Evolutionary conservation across 2,797 vertebrate genomes (phyloP), one percentile per base, ranked within the genome.

Genomic region (Tragopan temminckii): DNA sequence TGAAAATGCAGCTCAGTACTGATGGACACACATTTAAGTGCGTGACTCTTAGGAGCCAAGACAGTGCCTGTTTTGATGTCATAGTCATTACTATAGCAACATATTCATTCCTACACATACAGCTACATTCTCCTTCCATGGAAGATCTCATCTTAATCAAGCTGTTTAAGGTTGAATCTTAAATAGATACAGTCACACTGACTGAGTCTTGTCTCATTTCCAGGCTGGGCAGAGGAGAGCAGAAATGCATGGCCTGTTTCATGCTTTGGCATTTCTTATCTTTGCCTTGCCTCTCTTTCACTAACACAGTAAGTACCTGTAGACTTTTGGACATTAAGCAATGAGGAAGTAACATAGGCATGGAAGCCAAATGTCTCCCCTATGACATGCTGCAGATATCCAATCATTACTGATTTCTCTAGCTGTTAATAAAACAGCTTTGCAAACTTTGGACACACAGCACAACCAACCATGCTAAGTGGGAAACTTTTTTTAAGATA

Each of bases 171-270:
- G 8, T 9, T 12, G 3, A 36, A 7, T 13, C 8, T 2, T 1
- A 20, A 14, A 14, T 23, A 10, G 16, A 12, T 19, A 31, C 9
- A 45, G 16, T 1, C 2, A 35, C 10, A 10, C 16, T 12, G 33
- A 19, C 21, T 1, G 5, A 6, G 3, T 0, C 36, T 33, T 5
- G 0, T 17, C 7, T 2, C 1, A 2, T 0, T 18, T 29, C 31
- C 19, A 40, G 6, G 46, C 33, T 23, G 6, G 35, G 9, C 1
- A 1, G 2, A 4, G 25, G 9, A 31, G 3, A 68, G 2, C 35
- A 18, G 5, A 1, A 31, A 4, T 27, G 31, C 33, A 7, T n/a
- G 11, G 6, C 27, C 23, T 46, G 0, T 13, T 1, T 5, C 5
- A 3, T 12, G 7, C 7, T 80, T 7, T 20, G 16, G 5, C 5